phyloP scores from a whole-genome alignment of 2,888 invertebrate species.

The Hypsopygia costalis region DNA sequence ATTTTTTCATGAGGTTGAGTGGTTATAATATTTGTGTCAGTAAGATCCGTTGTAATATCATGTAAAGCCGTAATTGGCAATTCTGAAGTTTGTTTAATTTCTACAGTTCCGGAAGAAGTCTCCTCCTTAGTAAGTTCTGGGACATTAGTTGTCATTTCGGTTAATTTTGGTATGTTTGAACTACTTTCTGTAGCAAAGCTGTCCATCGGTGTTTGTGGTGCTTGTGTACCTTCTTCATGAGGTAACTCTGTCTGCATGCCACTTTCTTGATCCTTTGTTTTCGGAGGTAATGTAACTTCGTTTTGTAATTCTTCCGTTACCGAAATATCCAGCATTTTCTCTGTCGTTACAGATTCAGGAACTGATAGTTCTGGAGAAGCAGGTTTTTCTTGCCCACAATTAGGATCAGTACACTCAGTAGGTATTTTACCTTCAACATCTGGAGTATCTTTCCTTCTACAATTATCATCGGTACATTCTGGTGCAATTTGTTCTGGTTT shows the following conservation, averaged over 20 bases:
- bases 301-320: not conserved
- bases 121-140: not conserved
- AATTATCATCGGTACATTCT: not conserved
- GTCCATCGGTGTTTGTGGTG: not conserved
- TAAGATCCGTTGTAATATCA: not conserved
- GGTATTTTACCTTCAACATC: slow-evolving; percentile 26
- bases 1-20: not conserved
- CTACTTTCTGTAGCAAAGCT: not conserved
- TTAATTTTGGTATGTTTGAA: not conserved
- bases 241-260: not conserved
- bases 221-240: not conserved
- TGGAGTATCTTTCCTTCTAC: slow-evolving; percentile 16
- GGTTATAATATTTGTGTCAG: not conserved
- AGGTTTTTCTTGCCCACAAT: slow-evolving; percentile 28
- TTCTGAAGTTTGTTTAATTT: not conserved
- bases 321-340: no score
- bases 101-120: not conserved
- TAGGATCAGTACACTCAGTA: slow-evolving; percentile 32
- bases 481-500: not conserved
- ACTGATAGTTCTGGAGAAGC: not conserved
- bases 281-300: not conserved
- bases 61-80: not conserved
- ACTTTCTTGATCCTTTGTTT: not conserved
- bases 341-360: not conserved
- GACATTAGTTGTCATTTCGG: not conserved